Evolutionary conservation across 2,888 invertebrate genomes (phyloP).

Genomic region (Troglohyphantes excavatus): DNA sequence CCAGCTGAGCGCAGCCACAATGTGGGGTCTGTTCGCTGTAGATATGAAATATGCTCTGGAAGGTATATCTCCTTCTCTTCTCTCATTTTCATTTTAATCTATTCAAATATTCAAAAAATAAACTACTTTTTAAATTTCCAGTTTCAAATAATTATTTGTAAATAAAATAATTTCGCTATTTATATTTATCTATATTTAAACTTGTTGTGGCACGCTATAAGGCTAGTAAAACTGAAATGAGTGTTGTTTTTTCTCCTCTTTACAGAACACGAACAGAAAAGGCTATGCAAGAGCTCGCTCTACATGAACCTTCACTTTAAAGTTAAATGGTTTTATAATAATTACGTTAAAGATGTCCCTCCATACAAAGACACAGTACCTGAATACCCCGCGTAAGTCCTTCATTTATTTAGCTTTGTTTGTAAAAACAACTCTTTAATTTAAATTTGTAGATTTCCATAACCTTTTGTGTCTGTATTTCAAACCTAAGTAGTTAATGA

Average conservation of each 20-base stretch:
- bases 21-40: slow-evolving; percentile 98
- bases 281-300: slow-evolving; percentile 97
- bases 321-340: slow-evolving; percentile 99
- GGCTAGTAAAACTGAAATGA: neutral
- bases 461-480: too few relatives aligned
- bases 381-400: slow-evolving; percentile 93
- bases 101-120: too few relatives aligned
- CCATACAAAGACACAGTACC: slow-evolving; percentile 97
- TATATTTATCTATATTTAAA: too few relatives aligned
- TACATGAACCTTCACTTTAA: slow-evolving; percentile 99
- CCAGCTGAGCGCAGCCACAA: slow-evolving; percentile 96
- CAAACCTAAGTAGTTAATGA: too few relatives aligned
- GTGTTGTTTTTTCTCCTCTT: slow-evolving; percentile 64
- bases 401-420: too few relatives aligned
- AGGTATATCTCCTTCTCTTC: slow-evolving; percentile 82
- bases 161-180: too few relatives aligned
- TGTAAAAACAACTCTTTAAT: too few relatives aligned
- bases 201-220: too few relatives aligned
- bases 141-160: too few relatives aligned
- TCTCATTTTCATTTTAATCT: too few relatives aligned
- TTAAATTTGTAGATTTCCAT: too few relatives aligned
- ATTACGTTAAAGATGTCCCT: slow-evolving; percentile 98
- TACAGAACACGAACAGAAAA: slow-evolving; percentile 95
- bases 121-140: too few relatives aligned
- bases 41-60: slow-evolving; percentile 99